Evolutionary conservation across 2,113 vertebrate genomes (phyloP).

Genomic region (Micromys minutus): DNA sequence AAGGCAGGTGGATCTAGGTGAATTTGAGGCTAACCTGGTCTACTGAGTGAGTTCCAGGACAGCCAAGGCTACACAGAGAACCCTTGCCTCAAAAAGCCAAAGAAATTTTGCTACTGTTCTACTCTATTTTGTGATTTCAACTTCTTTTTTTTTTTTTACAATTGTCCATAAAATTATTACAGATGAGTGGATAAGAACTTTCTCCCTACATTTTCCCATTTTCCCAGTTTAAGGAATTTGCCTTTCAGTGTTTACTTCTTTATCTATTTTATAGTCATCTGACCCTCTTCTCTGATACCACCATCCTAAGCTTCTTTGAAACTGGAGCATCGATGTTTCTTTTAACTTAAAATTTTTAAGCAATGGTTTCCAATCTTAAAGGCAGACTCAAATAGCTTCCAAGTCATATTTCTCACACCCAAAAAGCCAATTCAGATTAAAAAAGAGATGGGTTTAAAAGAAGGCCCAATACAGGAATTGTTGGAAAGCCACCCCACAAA

Average conservation of each 20-base stretch:
- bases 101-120: not conserved
- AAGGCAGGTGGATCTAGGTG: not conserved
- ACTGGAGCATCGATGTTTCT: not conserved
- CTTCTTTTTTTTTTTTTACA: not conserved
- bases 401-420: not conserved
- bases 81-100: not conserved
- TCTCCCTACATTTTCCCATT: not conserved
- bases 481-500: not conserved
- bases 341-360: not conserved
- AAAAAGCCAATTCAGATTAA: not conserved
- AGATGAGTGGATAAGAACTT: not conserved
- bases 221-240: not conserved
- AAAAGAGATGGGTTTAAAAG: not conserved
- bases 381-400: not conserved
- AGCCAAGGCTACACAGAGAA: not conserved
- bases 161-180: not conserved
- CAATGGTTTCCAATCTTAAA: not conserved
- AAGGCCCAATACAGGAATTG: not conserved
- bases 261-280: not conserved
- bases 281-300: not conserved
- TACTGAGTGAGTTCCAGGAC: not conserved
- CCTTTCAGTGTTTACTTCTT: not conserved
- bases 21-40: not conserved
- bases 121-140: not conserved
- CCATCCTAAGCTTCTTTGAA: conserved; percentile 15